These are phyloP conservation scores for Cecidostiba fungosa DNA, from an alignment of 2,888 invertebrate species.

Conservation along the genomic window DNA sequence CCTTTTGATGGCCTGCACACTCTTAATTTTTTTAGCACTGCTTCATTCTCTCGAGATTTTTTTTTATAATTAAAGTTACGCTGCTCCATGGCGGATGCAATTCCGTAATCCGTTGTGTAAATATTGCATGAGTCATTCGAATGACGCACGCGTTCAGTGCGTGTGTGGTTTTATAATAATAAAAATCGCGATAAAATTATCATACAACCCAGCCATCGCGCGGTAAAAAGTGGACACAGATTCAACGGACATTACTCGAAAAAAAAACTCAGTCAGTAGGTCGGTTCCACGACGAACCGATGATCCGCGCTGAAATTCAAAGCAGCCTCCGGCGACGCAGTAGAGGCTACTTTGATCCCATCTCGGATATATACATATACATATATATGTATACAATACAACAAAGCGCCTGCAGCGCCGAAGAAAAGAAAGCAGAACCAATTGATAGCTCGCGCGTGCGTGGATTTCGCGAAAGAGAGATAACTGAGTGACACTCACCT, in stretches of 20 bases:
- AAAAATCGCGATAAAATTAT: neutral
- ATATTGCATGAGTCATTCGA: neutral
- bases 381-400: neutral
- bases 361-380: too few relatives aligned
- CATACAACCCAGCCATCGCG: neutral
- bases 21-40: neutral
- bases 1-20: neutral
- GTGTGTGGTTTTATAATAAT: neutral
- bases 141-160: neutral
- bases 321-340: neutral
- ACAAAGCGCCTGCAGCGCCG: neutral
- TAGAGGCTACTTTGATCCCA: neutral
- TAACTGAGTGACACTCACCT: constrained; percentile 69
- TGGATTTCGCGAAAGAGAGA: neutral
- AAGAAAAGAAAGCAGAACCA: constrained; percentile 13
- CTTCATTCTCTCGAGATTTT: neutral
- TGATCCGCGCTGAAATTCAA: neutral
- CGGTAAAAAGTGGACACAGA: neutral
- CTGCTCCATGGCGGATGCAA: neutral
- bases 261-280: constrained; percentile 60
- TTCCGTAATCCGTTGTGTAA: constrained; percentile 34
- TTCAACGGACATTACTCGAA: neutral
- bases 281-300: neutral
- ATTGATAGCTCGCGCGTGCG: constrained; percentile 28
- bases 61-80: neutral